Conservation (phyloP, 1,140 invertebrate species). For the Ceratitis capitata region DNA sequence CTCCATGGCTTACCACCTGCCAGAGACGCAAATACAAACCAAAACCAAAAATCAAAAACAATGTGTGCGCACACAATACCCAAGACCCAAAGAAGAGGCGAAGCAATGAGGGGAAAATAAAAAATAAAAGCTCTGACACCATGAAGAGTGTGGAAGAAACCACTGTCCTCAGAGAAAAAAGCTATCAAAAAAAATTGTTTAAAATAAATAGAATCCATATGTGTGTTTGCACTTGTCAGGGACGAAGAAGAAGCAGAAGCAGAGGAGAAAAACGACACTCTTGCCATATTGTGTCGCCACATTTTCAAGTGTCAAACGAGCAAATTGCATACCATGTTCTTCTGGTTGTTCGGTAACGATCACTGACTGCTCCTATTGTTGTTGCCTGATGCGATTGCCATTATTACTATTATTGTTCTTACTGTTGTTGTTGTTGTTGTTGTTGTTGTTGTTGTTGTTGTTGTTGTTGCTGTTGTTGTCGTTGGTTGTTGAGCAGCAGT, state of each 20-base stretch:
- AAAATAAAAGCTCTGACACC: background rate
- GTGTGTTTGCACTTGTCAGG: background rate
- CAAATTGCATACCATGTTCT: conserved; percentile 64
- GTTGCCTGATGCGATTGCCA: background rate
- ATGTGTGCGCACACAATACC: conserved; percentile 8
- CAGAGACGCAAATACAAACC: background rate
- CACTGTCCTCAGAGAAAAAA: too few species aligned
- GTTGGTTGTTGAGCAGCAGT: background rate
- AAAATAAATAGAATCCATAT: background rate
- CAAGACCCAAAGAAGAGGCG: too few species aligned
- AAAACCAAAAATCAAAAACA: conserved; percentile 12
- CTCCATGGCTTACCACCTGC: conserved; percentile 2
- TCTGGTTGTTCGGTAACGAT: conserved; percentile 41
- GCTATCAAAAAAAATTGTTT: background rate
- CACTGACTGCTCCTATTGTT: background rate
- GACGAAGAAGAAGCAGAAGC: background rate
- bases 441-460: too few species aligned
- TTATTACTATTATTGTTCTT: too few species aligned
- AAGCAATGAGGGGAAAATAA: background rate
- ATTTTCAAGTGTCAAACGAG: conserved; percentile 65
- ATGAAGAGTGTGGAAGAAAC: background rate
- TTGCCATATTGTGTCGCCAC: conserved; percentile 41
- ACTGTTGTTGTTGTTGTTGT: too few species aligned
- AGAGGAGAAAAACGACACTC: background rate
- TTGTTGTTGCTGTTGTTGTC: background rate